Evolutionary conservation across 2,797 vertebrate genomes (phyloP).

Genomic region (Peromyscus eremicus): DNA sequence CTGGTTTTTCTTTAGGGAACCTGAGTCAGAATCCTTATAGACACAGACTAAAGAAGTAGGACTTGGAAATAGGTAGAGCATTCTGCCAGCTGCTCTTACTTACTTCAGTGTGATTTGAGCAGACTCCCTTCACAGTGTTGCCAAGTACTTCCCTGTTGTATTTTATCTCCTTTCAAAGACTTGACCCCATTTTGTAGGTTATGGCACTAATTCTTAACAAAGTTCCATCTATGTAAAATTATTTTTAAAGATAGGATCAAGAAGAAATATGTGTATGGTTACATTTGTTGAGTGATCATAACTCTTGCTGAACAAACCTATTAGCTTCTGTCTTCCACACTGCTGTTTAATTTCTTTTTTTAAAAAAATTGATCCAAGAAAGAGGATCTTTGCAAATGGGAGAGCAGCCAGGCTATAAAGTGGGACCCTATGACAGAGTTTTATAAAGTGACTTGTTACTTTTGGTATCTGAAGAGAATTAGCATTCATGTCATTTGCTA

Average conservation of each 20-base stretch:
- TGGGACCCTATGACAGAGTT: background rate
- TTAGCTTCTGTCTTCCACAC: background rate
- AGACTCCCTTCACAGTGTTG: background rate
- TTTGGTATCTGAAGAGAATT: constrained; percentile 30
- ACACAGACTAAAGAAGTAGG: constrained; percentile 19
- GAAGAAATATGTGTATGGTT: background rate
- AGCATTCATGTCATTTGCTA: constrained; percentile 41
- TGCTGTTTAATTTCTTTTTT: constrained; percentile 24
- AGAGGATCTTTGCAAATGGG: background rate
- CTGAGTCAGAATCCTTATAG: background rate
- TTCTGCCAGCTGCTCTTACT: background rate
- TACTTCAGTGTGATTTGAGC: constrained; percentile 45
- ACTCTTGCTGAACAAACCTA: background rate
- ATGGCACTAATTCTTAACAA: constrained; percentile 59
- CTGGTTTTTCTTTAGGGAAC: background rate
- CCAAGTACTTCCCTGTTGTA: background rate
- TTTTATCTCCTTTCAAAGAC: constrained; percentile 45
- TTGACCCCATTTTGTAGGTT: constrained; percentile 37
- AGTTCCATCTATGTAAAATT: background rate
- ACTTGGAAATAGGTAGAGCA: background rate
- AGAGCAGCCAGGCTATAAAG: background rate
- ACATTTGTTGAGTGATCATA: constrained; percentile 24
- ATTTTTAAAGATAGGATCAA: constrained; percentile 3
- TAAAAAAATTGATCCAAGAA: background rate
- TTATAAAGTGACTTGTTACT: background rate